Evolutionary conservation across 64 coral and sea anemone species (phyloP).

Genomic region (Actinia equina): DNA sequence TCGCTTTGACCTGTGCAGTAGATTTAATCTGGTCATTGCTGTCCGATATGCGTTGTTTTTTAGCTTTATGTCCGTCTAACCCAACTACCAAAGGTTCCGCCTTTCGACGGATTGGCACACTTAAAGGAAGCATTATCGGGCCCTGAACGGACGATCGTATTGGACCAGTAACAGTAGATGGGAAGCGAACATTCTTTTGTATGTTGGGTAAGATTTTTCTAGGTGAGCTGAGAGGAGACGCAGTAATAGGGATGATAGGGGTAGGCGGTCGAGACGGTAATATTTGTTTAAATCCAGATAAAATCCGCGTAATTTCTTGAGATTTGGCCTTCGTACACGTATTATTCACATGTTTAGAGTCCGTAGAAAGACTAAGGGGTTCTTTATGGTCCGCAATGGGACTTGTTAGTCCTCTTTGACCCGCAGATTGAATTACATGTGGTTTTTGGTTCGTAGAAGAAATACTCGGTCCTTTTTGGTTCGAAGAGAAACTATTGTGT

Average conservation of each 20-base stretch:
- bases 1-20: not conserved
- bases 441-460: not conserved
- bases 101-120: not conserved
- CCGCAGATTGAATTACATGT: not conserved
- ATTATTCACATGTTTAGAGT: not conserved
- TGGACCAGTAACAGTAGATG: not conserved
- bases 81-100: not conserved
- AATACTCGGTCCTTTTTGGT: not conserved
- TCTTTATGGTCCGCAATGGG: not conserved
- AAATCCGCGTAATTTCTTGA: conserved; percentile 14
- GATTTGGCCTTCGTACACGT: not conserved
- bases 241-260: not conserved
- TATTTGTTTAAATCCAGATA: conserved; percentile 34
- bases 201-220: conserved; percentile 25
- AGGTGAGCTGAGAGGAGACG: not conserved
- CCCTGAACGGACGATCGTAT: not conserved
- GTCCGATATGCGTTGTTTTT: not conserved
- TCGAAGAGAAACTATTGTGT: not conserved
- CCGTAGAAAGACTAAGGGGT: not conserved
- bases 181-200: not conserved
- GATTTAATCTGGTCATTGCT: not conserved
- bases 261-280: conserved; percentile 11
- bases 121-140: not conserved
- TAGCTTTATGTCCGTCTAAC: not conserved
- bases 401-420: not conserved